phyloP scores from a whole-genome alignment of 2,797 vertebrate species.

The Otolemur crassicaudatus region DNA sequence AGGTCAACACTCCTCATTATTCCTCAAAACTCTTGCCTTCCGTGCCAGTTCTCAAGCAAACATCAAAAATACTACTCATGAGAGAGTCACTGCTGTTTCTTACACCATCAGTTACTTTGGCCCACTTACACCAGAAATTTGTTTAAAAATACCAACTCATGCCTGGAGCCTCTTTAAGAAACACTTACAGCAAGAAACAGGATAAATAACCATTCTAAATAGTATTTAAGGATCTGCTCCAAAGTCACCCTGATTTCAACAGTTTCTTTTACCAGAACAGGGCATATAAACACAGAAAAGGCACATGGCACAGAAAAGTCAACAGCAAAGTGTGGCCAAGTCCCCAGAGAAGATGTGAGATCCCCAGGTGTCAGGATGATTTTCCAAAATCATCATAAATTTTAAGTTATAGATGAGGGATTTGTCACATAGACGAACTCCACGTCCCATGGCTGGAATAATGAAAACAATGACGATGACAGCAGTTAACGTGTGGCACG shows the following conservation, averaged over 20 bases:
- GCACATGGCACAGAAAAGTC: neutral
- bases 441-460: neutral
- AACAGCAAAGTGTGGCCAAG: neutral
- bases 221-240: neutral
- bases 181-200: neutral
- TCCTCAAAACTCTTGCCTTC: neutral
- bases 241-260: neutral
- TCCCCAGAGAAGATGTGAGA: neutral
- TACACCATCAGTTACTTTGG: neutral
- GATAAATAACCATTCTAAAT: neutral
- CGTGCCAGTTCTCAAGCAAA: neutral
- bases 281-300: neutral
- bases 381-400: neutral
- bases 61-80: neutral
- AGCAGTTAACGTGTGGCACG: neutral
- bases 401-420: neutral
- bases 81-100: neutral
- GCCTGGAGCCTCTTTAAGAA: constrained; percentile 2
- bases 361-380: neutral
- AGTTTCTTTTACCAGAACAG: neutral
- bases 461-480: neutral
- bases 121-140: neutral
- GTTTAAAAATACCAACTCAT: neutral
- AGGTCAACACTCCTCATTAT: neutral
- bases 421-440: neutral